Evolutionary conservation across 2,797 vertebrate species (phyloP), one percentile per base, ranked within the genome.

Genomic region (Pipistrellus kuhlii): DNA sequence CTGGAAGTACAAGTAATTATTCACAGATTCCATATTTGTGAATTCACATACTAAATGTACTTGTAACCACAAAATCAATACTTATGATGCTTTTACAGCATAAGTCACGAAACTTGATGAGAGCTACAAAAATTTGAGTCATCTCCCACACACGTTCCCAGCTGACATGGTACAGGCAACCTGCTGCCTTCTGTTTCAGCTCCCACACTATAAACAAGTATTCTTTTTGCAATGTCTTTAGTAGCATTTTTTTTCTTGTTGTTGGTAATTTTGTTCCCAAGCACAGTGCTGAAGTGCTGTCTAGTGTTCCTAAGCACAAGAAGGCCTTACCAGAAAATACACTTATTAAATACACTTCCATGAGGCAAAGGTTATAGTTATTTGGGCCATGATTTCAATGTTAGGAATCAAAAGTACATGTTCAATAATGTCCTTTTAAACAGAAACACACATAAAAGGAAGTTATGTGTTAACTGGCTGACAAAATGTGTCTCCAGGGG

Each of bases 381-480:
- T 85, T 68, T 75, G 13, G 18, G 48, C 18, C 38, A 51, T 62
- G 18, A 73, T 8, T 62, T 46, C 10, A 32, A 77, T 91, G 89
- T 12, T 91, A 81, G 44, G 17, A 93, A 81, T 44, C 38, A 85
- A 93, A 0, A 73, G 62, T 82, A 35, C 38, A 30, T 41, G 32
- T 10, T 53, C 87, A 81, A 64, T 83, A 93, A 44, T 25, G 9
- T 44, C 7, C 76, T 4, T 83, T 84, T 75, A 94, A 85, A 91
- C 1, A 92, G 59, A 93, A 92, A 80, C 57, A 86, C 13, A 83
- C 25, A 86, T 88, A 69, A 94, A 32, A 76, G 21, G 23, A 57
- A 85, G 4, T 21, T 78, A 51, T 38, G 12, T 44, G 44, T 83
- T 87, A 38, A 83, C 18, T 71, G 27, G 41, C 9, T 94, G 17